Evolutionary conservation across 2,888 invertebrate species (phyloP).

Genomic region (Andrena bucephala): DNA sequence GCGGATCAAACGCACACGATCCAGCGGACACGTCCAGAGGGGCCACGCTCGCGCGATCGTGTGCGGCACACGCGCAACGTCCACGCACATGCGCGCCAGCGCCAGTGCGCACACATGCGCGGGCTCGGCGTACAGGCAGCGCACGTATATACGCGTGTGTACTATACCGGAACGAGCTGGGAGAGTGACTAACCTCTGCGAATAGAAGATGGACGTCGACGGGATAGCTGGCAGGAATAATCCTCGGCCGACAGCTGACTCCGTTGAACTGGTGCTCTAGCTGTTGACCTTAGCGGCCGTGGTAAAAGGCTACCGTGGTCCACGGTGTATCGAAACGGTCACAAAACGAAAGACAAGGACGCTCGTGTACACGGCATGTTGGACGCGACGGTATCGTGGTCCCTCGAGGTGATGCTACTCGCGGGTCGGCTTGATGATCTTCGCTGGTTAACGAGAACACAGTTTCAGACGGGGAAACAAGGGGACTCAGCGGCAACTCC

Average conservation of each 20-base stretch:
- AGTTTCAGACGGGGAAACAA: neutral
- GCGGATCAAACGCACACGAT: slow-evolving; percentile 25
- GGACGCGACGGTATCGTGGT: slow-evolving; percentile 32
- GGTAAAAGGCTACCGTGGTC: slow-evolving; percentile 18
- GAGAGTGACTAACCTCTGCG: slow-evolving; percentile 75
- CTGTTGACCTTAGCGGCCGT: neutral
- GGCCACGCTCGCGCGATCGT: slow-evolving; percentile 26
- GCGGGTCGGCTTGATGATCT: neutral
- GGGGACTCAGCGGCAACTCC: neutral
- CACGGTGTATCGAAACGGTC: slow-evolving; percentile 26
- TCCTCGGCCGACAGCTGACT: slow-evolving; percentile 57
- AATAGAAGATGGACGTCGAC: slow-evolving; percentile 71
- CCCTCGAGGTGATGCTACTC: neutral
- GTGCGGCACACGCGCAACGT: slow-evolving; percentile 11
- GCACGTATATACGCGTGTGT: slow-evolving; percentile 52
- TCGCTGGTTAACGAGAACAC: neutral
- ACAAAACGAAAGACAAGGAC: slow-evolving; percentile 26
- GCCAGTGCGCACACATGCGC: neutral
- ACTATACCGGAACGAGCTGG: slow-evolving; percentile 70
- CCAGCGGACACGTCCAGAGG: neutral
- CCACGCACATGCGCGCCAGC: neutral
- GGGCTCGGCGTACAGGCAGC: slow-evolving; percentile 7
- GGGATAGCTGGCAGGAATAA: slow-evolving; percentile 38
- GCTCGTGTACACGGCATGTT: slow-evolving; percentile 46
- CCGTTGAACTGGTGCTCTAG: neutral